Conservation (phyloP, 2,797 vertebrate genomes). For the Lutjanus campechanus region DNA sequence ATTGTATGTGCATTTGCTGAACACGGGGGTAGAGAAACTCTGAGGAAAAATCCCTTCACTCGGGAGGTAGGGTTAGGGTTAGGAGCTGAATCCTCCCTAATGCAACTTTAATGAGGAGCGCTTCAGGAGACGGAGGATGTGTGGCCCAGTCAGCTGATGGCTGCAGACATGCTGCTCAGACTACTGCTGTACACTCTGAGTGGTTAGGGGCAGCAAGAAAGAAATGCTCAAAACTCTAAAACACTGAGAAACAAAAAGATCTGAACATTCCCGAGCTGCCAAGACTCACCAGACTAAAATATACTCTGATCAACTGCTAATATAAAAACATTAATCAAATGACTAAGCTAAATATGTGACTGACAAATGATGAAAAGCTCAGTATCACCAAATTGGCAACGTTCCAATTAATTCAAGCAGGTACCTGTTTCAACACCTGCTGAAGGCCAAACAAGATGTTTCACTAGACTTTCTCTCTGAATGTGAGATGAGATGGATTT, state of each 20-base stretch:
- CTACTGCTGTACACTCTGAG: not conserved
- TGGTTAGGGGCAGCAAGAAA: not conserved
- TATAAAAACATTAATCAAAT: too few relatives aligned
- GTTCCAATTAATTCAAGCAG: too few relatives aligned
- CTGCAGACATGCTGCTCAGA: not conserved
- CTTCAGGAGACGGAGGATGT: constrained; percentile 30
- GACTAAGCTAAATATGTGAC: too few relatives aligned
- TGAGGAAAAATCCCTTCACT: constrained; percentile 34
- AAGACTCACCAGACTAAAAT: not conserved
- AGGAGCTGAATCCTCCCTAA: constrained; percentile 48
- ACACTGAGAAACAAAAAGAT: not conserved
- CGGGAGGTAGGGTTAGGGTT: constrained; percentile 19
- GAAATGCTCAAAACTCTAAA: not conserved
- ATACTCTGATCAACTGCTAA: not conserved
- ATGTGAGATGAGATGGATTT: too few relatives aligned
- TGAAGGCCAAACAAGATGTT: too few relatives aligned
- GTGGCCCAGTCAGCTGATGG: constrained; percentile 35
- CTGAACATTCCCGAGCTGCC: not conserved
- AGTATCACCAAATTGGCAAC: too few relatives aligned
- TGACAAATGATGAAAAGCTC: too few relatives aligned
- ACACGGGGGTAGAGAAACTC: constrained; percentile 32
- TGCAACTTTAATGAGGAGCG: constrained; percentile 59
- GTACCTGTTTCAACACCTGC: too few relatives aligned
- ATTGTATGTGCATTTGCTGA: constrained; percentile 47
- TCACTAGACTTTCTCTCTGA: too few relatives aligned